Evolutionary conservation across 2,888 invertebrate genomes (phyloP).

Genomic region (Ophion obscuratus): DNA sequence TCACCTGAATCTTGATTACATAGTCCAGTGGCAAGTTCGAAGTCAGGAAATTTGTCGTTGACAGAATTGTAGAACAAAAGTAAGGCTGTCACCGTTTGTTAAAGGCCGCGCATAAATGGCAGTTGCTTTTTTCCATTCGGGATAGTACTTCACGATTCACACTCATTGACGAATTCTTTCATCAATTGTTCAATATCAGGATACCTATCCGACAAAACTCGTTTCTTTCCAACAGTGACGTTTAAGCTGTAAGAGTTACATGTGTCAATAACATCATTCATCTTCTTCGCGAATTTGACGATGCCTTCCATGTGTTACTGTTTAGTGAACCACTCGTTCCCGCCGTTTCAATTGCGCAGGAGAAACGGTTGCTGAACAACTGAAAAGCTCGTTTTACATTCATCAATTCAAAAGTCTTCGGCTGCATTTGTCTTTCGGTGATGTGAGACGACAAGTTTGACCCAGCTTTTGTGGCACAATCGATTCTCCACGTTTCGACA

Average conservation of each 20-base stretch:
- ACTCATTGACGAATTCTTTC: conserved; percentile 18
- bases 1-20: conserved; percentile 53
- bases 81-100: conserved; percentile 28
- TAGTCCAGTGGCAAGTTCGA: conserved; percentile 45
- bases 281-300: conserved; percentile 10
- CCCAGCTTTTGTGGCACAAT: conserved; percentile 17
- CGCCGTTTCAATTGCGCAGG: conserved; percentile 28
- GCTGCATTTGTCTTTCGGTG: conserved; percentile 28
- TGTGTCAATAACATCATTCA: conserved; percentile 7
- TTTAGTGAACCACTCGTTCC: neutral
- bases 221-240: neutral
- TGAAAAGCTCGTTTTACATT: conserved; percentile 48
- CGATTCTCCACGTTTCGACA: conserved; percentile 19
- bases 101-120: conserved; percentile 26
- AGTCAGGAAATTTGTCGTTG: conserved; percentile 21
- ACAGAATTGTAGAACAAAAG: neutral
- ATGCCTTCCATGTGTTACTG: conserved; percentile 12
- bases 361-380: conserved; percentile 34
- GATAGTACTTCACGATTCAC: conserved; percentile 8
- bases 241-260: conserved; percentile 1
- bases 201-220: conserved; percentile 11
- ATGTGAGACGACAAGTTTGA: conserved; percentile 33
- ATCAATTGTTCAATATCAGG: neutral
- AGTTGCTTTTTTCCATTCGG: conserved; percentile 12
- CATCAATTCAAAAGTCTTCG: conserved; percentile 48